phyloP scores from a whole-genome alignment of 2,888 invertebrate species.

The Oligia strigilis region DNA sequence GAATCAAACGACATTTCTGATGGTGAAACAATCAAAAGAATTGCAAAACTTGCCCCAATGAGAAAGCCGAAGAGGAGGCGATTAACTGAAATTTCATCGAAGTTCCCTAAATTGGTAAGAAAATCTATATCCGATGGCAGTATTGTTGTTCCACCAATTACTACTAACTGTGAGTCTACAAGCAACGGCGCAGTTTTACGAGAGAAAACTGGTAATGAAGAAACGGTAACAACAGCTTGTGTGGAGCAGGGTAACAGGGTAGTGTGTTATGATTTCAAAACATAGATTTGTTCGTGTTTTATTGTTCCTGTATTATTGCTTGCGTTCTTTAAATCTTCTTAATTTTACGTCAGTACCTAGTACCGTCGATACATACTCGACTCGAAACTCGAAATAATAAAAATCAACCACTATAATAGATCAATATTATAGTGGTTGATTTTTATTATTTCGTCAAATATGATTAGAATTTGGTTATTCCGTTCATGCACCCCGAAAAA shows the following conservation, averaged over 20 bases:
- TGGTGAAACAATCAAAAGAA: slow-evolving; percentile 2
- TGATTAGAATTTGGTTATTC: neutral
- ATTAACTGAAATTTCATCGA: slow-evolving; percentile 2
- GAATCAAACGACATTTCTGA: slow-evolving; percentile 35
- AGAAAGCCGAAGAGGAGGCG: neutral
- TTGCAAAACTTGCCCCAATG: neutral
- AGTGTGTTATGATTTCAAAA: slow-evolving; percentile 73
- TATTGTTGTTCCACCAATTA: neutral
- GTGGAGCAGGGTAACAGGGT: slow-evolving; percentile 76
- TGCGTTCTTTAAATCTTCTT: neutral
- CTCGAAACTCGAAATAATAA: no score
- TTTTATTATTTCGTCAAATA: neutral
- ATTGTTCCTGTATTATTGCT: slow-evolving; percentile 7
- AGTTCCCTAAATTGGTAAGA: slow-evolving; percentile 3
- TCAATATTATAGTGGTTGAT: neutral
- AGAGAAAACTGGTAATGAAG: slow-evolving; percentile 2
- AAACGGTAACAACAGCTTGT: slow-evolving; percentile 64
- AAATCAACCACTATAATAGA: no score
- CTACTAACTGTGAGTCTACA: neutral
- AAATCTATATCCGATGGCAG: neutral
- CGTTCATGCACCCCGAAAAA: neutral
- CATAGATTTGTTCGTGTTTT: slow-evolving; percentile 17
- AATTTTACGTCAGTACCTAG: neutral
- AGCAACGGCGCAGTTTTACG: neutral
- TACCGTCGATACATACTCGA: no score